Conservation (phyloP, 2,113 vertebrate genomes). For the Laticauda colubrina region DNA sequence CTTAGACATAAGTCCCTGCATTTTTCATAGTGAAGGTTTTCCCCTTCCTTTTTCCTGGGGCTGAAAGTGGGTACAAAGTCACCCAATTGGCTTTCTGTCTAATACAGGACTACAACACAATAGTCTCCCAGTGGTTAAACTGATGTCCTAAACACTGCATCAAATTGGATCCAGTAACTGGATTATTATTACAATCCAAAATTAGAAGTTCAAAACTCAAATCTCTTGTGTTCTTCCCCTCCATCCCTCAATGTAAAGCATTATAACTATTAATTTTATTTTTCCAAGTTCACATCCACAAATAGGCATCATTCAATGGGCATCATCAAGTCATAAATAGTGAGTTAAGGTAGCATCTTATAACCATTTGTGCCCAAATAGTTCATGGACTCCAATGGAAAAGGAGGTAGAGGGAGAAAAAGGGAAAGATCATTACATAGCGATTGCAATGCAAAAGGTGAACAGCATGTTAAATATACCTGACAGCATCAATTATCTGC, state of each 20-base stretch:
- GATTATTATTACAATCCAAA: neutral
- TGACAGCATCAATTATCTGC: neutral
- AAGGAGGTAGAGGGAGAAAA: neutral
- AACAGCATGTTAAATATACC: neutral
- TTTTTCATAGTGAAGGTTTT: neutral
- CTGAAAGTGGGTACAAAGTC: neutral
- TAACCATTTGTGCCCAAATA: neutral
- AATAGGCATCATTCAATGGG: neutral
- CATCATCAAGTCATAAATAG: neutral
- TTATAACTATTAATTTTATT: neutral
- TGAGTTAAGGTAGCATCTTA: neutral
- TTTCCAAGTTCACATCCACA: neutral
- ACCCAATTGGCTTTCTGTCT: neutral
- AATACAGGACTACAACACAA: neutral
- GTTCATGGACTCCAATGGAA: neutral
- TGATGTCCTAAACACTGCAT: neutral
- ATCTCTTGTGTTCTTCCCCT: neutral
- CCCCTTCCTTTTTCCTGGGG: neutral
- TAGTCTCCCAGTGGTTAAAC: neutral
- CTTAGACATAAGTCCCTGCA: neutral
- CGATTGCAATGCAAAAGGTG: neutral
- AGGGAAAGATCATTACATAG: neutral
- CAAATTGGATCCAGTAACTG: neutral
- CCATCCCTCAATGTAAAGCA: neutral
- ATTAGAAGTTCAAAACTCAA: neutral